phyloP scores from a whole-genome alignment of 2,797 vertebrate species.

The Botia almorhae region DNA sequence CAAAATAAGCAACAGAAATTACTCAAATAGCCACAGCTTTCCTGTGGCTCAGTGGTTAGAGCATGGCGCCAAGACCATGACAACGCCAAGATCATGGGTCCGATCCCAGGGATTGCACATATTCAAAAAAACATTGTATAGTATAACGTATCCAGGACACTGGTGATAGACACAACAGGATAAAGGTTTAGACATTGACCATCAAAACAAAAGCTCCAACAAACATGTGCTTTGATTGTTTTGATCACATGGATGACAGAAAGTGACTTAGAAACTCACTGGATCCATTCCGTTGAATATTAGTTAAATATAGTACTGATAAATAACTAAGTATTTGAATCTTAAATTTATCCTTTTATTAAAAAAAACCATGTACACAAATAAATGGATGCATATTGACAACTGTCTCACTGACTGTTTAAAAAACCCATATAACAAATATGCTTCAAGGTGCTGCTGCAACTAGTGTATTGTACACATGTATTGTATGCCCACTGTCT shows the following conservation, averaged over 20 bases:
- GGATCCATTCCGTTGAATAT: neutral
- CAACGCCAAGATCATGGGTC: too few relatives aligned
- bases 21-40: too few relatives aligned
- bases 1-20: neutral
- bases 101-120: too few relatives aligned
- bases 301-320: neutral
- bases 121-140: too few relatives aligned
- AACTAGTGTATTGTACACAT: conserved; percentile 11
- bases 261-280: neutral
- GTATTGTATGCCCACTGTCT: neutral
- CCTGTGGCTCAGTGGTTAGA: too few relatives aligned
- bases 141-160: neutral
- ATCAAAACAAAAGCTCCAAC: too few relatives aligned
- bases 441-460: neutral
- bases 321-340: neutral
- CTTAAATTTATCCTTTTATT: neutral
- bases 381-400: conserved; percentile 22
- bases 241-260: neutral
- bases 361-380: neutral
- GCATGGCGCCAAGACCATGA: too few relatives aligned
- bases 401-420: neutral
- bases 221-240: neutral
- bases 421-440: neutral
- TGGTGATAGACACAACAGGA: neutral
- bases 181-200: too few relatives aligned